These are phyloP conservation scores for Cheilosia scutellata DNA, from an alignment of 2,888 invertebrate species.

Conservation along the genomic window DNA sequence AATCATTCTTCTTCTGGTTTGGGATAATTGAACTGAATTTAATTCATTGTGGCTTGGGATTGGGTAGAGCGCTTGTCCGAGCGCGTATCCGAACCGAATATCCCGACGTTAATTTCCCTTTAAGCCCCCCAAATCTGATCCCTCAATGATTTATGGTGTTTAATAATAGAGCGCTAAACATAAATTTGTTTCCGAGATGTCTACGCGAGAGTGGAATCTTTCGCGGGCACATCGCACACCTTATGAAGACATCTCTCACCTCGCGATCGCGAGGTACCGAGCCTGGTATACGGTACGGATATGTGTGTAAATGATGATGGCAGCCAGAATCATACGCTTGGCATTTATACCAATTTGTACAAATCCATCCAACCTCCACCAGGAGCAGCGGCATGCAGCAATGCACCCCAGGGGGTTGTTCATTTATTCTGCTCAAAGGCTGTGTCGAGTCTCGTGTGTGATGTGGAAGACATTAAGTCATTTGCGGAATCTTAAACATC, in stretches of 20 bases:
- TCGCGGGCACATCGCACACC: slow-evolving; percentile 45
- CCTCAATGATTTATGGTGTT: slow-evolving; percentile 74
- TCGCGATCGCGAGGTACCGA: background rate
- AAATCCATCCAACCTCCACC: slow-evolving; percentile 47
- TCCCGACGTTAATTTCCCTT: slow-evolving; percentile 71
- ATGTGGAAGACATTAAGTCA: slow-evolving; percentile 65
- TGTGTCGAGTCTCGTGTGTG: slow-evolving; percentile 2
- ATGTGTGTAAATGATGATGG: slow-evolving; percentile 50
- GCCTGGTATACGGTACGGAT: slow-evolving; percentile 13
- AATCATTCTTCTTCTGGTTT: slow-evolving; percentile 43
- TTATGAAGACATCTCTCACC: slow-evolving; percentile 69
- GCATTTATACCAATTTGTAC: slow-evolving; percentile 59
- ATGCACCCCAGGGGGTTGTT: slow-evolving; percentile 59
- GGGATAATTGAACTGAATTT: slow-evolving; percentile 67
- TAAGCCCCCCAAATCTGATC: slow-evolving; percentile 73
- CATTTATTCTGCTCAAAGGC: slow-evolving; percentile 8
- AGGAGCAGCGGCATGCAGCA: slow-evolving; percentile 60
- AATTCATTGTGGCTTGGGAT: slow-evolving; percentile 31
- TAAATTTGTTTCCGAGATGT: slow-evolving; percentile 69
- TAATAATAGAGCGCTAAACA: slow-evolving; percentile 75
- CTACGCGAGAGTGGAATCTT: slow-evolving; percentile 44
- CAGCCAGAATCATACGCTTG: slow-evolving; percentile 31
- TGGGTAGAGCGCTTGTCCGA: slow-evolving; percentile 15
- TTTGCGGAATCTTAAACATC: slow-evolving; percentile 65
- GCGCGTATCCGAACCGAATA: slow-evolving; percentile 46